Evolutionary conservation across 2,113 vertebrate genomes (phyloP).

Genomic region (Datnioides undecimradiatus): DNA sequence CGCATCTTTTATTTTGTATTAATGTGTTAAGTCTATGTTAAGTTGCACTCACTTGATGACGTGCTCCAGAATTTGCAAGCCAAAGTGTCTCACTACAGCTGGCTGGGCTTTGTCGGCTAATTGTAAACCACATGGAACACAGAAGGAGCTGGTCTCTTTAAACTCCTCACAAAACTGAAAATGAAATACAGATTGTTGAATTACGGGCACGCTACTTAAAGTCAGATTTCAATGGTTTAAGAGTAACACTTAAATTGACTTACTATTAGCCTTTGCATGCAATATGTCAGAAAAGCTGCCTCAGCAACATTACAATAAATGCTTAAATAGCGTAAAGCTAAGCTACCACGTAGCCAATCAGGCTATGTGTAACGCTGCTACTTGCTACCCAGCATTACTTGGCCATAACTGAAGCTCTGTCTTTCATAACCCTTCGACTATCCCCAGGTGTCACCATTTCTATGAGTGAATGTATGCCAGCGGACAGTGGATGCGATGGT

Average conservation of each 20-base stretch:
- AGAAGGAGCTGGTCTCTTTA: conserved; percentile 94
- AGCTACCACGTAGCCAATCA: background rate
- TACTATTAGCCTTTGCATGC: background rate
- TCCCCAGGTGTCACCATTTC: background rate
- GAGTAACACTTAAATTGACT: background rate
- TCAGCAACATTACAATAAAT: background rate
- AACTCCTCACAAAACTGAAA: conserved; percentile 98
- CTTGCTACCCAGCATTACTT: background rate
- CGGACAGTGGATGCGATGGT: conserved; percentile 1
- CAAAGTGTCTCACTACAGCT: conserved; percentile 95
- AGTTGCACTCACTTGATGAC: conserved; percentile 93
- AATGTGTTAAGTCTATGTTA: background rate
- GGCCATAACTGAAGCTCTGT: background rate
- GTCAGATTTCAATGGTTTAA: background rate
- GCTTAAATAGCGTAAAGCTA: conserved; percentile 21
- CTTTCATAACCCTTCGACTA: background rate
- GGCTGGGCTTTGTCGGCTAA: conserved; percentile 92
- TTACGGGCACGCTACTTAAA: background rate
- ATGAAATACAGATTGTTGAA: background rate
- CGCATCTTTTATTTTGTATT: background rate
- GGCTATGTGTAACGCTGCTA: background rate
- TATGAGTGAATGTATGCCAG: conserved; percentile 46
- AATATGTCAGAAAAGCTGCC: background rate
- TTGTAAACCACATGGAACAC: conserved; percentile 94
- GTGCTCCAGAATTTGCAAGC: conserved; percentile 97